phyloP scores from a whole-genome alignment of 2,797 vertebrate genomes.

The Chelmon rostratus region DNA sequence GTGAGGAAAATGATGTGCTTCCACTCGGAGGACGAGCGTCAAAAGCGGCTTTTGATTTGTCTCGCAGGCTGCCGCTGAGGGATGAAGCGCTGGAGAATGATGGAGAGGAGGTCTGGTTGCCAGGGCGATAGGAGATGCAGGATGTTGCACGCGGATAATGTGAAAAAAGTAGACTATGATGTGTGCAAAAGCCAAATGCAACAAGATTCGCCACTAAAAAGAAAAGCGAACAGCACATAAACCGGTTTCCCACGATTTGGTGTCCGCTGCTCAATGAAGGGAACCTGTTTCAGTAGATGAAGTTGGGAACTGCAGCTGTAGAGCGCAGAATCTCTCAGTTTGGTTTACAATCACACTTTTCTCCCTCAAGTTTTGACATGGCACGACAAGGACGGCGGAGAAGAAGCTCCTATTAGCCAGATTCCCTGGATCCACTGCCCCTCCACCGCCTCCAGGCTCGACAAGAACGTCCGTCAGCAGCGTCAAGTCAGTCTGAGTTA shows the following conservation, averaged over 20 bases:
- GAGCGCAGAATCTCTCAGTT: not conserved
- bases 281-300: slow-evolving; percentile 19
- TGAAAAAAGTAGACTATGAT: slow-evolving; percentile 37
- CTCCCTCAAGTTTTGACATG: slow-evolving; percentile 31
- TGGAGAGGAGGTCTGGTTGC: slow-evolving; percentile 70
- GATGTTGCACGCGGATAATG: slow-evolving; percentile 45
- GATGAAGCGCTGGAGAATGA: slow-evolving; percentile 49
- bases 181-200: not conserved
- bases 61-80: slow-evolving; percentile 34
- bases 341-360: slow-evolving; percentile 13
- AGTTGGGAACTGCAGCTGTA: slow-evolving; percentile 36
- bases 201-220: not conserved
- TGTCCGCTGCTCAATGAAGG: fast-evolving
- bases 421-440: slow-evolving; percentile 41
- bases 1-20: not conserved
- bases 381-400: slow-evolving; percentile 29
- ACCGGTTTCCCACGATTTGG: not conserved
- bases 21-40: slow-evolving; percentile 26
- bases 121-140: slow-evolving; percentile 74
- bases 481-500: slow-evolving; percentile 23
- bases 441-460: slow-evolving; percentile 30
- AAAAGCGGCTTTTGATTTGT: not conserved
- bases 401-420: slow-evolving; percentile 45
- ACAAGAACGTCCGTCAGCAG: slow-evolving; percentile 20
- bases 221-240: not conserved